A percentile compares a stretch with the other conserved stretches of the same genome.
These are phyloP conservation scores for Odontesthes bonariensis DNA, from an alignment of 2,113 vertebrate genomes.

Conservation along the genomic window DNA sequence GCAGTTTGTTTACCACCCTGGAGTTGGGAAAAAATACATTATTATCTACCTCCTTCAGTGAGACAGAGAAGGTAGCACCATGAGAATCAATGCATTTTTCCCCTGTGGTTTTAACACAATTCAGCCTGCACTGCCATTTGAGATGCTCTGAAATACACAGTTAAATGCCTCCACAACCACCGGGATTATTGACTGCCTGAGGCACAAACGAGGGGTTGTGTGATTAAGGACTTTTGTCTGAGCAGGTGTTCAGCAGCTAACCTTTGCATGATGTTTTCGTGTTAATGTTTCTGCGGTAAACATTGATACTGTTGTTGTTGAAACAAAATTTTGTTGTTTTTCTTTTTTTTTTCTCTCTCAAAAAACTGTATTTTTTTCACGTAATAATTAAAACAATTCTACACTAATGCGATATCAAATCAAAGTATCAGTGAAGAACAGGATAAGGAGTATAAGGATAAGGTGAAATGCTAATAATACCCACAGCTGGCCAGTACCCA, in stretches of 20 bases:
- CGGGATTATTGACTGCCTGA: no score
- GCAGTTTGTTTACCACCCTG: neutral
- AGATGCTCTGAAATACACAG: neutral
- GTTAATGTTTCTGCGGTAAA: neutral
- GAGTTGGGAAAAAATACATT: neutral
- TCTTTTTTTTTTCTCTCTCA: no score
- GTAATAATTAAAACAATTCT: no score
- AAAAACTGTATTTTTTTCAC: no score
- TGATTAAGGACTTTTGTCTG: neutral
- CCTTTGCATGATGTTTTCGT: neutral
- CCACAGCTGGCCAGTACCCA: neutral
- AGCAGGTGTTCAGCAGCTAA: neutral
- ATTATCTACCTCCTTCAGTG: neutral
- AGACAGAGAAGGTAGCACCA: neutral
- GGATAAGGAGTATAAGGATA: neutral
- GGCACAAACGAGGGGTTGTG: neutral
- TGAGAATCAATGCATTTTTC: neutral
- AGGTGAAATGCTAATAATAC: neutral
- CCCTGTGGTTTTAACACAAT: neutral
- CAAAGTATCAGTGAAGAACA: neutral
- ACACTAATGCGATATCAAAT: no score
- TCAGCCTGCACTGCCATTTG: neutral
- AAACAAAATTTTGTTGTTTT: no score
- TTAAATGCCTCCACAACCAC: no score
- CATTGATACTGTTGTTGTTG: no score